Conservation (phyloP, 2,113 vertebrate genomes). For the Herpetotheres cachinnans region DNA sequence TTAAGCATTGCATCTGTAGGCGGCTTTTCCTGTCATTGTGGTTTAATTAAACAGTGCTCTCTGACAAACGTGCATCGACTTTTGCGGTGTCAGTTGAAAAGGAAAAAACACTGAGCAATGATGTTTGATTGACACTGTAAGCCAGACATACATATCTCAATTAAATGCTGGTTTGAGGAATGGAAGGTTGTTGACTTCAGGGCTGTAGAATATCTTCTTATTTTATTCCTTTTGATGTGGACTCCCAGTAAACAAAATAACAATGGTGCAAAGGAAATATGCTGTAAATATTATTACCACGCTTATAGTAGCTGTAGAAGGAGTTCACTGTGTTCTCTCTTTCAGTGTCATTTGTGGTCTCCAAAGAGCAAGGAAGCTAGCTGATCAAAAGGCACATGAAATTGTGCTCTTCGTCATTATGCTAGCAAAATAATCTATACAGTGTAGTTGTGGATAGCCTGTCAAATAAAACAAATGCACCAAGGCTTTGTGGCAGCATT, state of each 20-base stretch:
- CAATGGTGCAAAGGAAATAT: not conserved
- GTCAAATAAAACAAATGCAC: not conserved
- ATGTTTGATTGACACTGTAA: not conserved
- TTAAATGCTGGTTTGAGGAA: not conserved
- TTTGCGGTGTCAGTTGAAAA: not conserved
- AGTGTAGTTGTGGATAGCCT: not conserved
- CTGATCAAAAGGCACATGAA: not conserved
- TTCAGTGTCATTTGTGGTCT: not conserved
- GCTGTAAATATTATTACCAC: not conserved
- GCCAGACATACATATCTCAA: not conserved
- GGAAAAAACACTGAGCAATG: constrained; percentile 4
- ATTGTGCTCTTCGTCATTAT: not conserved
- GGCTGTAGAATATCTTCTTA: not conserved
- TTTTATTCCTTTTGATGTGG: not conserved
- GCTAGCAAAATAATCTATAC: not conserved
- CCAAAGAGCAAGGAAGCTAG: not conserved
- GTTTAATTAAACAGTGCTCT: not conserved
- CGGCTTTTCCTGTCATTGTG: constrained; percentile 29
- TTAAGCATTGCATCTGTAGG: not conserved
- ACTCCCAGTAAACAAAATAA: not conserved
- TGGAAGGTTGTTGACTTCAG: not conserved
- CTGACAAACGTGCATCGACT: not conserved
- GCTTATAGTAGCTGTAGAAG: not conserved
- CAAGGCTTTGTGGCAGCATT: not conserved
- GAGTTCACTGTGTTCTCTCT: not conserved